phyloP scores from a whole-genome alignment of 2,888 invertebrate genomes.

The Lasioglossum calceatum region DNA sequence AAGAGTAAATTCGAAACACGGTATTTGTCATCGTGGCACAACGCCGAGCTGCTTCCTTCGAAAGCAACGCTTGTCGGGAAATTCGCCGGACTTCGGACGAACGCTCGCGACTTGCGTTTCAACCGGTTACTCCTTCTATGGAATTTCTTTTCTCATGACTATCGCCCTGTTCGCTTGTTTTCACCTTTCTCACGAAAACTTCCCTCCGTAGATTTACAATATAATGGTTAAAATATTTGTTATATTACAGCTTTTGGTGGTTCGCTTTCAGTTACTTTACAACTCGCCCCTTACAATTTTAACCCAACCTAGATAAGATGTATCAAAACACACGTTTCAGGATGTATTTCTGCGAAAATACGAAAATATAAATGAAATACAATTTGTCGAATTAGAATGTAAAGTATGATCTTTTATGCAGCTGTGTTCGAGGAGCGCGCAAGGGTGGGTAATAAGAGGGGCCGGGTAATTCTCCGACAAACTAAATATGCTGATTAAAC shows the following conservation, averaged over 20 bases:
- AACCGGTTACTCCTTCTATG: background rate
- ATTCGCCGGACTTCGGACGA: slow-evolving; percentile 36
- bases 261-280: background rate
- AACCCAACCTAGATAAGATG: background rate
- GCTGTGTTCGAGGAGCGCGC: background rate
- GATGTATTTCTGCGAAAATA: too few relatives aligned
- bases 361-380: background rate
- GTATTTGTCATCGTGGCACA: slow-evolving; percentile 15
- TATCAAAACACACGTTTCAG: background rate
- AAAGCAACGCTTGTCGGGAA: slow-evolving; percentile 3
- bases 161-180: background rate
- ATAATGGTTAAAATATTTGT: background rate
- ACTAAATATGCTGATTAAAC: slow-evolving; percentile 16
- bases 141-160: background rate
- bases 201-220: background rate
- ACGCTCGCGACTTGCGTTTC: slow-evolving; percentile 36
- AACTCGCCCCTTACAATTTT: background rate
- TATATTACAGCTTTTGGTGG: background rate
- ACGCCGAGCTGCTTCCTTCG: background rate
- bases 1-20: slow-evolving; percentile 49
- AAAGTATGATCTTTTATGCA: background rate
- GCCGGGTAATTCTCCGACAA: background rate
- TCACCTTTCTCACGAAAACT: background rate
- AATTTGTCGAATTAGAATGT: background rate
- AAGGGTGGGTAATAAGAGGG: background rate